Evolutionary conservation across 2,888 invertebrate genomes (phyloP).

Genomic region (Brachylomia viminalis): DNA sequence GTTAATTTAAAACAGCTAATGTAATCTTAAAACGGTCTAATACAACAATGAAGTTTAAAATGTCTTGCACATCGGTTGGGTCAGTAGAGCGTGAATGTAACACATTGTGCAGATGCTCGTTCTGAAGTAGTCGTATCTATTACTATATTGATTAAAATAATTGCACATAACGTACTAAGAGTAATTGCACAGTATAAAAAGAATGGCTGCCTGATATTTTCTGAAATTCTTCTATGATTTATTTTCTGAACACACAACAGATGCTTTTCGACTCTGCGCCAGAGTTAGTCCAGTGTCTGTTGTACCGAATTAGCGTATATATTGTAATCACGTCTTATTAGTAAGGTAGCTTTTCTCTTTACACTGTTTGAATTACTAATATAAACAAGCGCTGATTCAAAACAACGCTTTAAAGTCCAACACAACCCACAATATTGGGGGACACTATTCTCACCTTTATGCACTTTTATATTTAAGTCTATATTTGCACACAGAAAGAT

Average conservation of each 20-base stretch:
- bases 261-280: not conserved
- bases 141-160: slow-evolving; percentile 36
- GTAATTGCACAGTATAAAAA: slow-evolving; percentile 14
- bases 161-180: slow-evolving; percentile 41
- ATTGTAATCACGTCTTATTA: not conserved
- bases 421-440: slow-evolving; percentile 1
- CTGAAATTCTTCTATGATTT: not conserved
- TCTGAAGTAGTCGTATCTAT: slow-evolving; percentile 20
- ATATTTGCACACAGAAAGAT: slow-evolving; percentile 42
- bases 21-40: slow-evolving; percentile 39
- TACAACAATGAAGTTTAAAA: slow-evolving; percentile 51
- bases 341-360: slow-evolving; percentile 8
- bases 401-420: slow-evolving; percentile 41
- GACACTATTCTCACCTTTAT: slow-evolving; percentile 41
- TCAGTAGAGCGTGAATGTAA: slow-evolving; percentile 15
- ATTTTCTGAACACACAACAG: not conserved
- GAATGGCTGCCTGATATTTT: slow-evolving; percentile 14
- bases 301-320: not conserved
- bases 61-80: slow-evolving; percentile 5
- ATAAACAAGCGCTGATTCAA: slow-evolving; percentile 38
- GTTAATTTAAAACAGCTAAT: slow-evolving; percentile 39
- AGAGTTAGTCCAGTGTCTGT: not conserved
- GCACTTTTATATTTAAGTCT: slow-evolving; percentile 39
- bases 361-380: slow-evolving; percentile 30
- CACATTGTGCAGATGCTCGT: slow-evolving; percentile 19